These are phyloP conservation scores for Agonopterix heracliana DNA, from an alignment of 2,888 invertebrate genomes.

Conservation along the genomic window DNA sequence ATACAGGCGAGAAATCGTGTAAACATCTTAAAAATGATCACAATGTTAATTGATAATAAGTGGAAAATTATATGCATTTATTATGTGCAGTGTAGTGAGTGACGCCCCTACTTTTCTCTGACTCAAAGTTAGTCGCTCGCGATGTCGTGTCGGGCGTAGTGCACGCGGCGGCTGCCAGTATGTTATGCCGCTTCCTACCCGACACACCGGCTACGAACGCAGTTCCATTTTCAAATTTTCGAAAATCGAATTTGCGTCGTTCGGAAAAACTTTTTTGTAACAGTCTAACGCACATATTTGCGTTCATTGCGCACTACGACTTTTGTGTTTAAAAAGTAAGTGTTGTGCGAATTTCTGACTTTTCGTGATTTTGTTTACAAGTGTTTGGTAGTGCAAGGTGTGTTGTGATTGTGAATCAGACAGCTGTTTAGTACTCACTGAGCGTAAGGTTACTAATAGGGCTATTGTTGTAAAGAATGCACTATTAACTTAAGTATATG, in stretches of 20 bases:
- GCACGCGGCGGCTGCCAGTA: constrained; percentile 44
- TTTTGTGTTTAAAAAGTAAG: constrained; percentile 53
- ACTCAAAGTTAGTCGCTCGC: constrained; percentile 36
- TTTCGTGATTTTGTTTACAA: constrained; percentile 15
- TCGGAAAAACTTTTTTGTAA: too few relatives aligned
- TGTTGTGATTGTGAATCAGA: constrained; percentile 39
- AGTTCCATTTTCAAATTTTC: constrained; percentile 20
- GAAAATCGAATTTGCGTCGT: not conserved
- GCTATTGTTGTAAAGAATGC: constrained; percentile 9
- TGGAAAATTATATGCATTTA: constrained; percentile 52
- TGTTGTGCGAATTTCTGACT: constrained; percentile 30
- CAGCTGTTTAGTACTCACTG: constrained; percentile 40
- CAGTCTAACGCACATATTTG: not conserved
- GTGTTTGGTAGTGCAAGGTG: constrained; percentile 24
- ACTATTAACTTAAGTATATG: not conserved
- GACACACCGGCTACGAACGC: constrained; percentile 45
- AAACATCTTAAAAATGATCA: constrained; percentile 26
- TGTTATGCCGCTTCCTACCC: constrained; percentile 56
- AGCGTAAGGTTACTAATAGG: constrained; percentile 40
- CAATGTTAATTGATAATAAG: constrained; percentile 50
- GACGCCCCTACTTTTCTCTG: constrained; percentile 67
- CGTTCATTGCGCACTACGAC: constrained; percentile 36
- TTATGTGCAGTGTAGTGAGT: constrained; percentile 24
- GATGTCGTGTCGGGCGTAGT: constrained; percentile 27
- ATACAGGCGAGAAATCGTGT: constrained; percentile 13